phyloP scores from a whole-genome alignment of 2,113 vertebrate species.

The Oenanthe melanoleuca region DNA sequence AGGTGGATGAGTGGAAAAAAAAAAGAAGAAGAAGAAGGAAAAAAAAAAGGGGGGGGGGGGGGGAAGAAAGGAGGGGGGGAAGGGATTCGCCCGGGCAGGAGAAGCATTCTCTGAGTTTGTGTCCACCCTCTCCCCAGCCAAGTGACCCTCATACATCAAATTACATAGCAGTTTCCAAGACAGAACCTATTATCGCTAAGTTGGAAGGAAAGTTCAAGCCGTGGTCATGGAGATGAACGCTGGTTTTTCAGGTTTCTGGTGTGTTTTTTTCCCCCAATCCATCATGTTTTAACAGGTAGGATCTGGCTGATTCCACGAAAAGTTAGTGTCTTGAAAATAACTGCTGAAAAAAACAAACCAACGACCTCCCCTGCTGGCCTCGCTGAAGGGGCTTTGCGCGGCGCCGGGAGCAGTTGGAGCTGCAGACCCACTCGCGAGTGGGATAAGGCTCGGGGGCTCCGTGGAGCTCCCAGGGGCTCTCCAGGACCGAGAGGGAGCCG shows the following conservation, averaged over 20 bases:
- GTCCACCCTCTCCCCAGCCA: conserved; percentile 80
- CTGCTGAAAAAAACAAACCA: neutral
- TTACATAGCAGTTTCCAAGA: conserved; percentile 85
- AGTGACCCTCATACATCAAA: conserved; percentile 95
- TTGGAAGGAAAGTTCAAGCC: conserved; percentile 89
- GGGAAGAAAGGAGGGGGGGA: too few relatives aligned
- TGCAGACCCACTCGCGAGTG: neutral
- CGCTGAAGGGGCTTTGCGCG: neutral
- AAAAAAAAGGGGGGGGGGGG: too few relatives aligned
- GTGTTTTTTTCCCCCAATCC: conserved; percentile 75
- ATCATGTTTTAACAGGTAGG: conserved; percentile 87
- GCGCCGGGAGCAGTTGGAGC: neutral
- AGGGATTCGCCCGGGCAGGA: conserved; percentile 45
- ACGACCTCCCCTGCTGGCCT: neutral
- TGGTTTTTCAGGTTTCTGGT: conserved; percentile 90
- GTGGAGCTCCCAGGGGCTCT: neutral
- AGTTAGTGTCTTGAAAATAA: conserved; percentile 68
- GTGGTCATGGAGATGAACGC: conserved; percentile 87
- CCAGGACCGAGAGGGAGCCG: neutral
- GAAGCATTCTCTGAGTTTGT: conserved; percentile 79
- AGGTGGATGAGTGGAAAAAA: too few relatives aligned
- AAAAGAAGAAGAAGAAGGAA: too few relatives aligned
- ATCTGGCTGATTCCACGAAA: conserved; percentile 77
- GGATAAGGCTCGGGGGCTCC: neutral
- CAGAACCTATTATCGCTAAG: conserved; percentile 92